Conservation (phyloP, 2,113 vertebrate genomes). For the Riparia riparia region DNA sequence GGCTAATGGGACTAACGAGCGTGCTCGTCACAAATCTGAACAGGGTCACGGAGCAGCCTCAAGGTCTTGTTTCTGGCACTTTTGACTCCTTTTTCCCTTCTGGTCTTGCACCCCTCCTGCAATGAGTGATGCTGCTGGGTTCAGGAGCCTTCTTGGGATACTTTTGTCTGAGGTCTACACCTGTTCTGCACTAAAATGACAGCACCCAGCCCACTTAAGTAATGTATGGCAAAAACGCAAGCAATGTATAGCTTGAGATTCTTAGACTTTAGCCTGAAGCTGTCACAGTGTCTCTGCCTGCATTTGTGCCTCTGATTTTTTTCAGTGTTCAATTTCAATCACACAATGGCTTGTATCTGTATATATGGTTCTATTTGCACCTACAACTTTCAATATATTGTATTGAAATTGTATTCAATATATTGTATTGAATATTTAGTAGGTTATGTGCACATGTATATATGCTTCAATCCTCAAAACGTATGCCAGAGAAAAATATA, state of each 20-base stretch:
- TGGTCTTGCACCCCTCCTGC: not conserved
- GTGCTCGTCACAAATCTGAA: rapidly evolving
- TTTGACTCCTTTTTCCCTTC: not conserved
- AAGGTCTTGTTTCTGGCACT: not conserved
- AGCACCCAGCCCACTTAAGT: not conserved
- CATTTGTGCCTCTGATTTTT: not conserved
- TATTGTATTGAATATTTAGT: not conserved
- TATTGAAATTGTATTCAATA: not conserved
- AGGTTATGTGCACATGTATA: not conserved
- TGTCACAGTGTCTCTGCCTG: not conserved
- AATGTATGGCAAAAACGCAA: not conserved
- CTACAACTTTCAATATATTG: not conserved
- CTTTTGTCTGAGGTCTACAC: not conserved
- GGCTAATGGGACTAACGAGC: not conserved
- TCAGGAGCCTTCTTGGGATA: not conserved
- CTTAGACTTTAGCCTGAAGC: not conserved
- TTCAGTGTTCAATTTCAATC: not conserved
- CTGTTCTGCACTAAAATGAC: not conserved
- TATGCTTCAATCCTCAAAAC: not conserved
- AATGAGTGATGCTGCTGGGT: rapidly evolving
- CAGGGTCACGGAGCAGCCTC: rapidly evolving
- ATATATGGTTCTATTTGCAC: not conserved
- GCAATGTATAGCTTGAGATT: not conserved
- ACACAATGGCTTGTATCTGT: not conserved
- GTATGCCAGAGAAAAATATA: not conserved